These are phyloP conservation scores for Goniozus legneri DNA, from an alignment of 1,140 invertebrate genomes.

Conservation along the genomic window DNA sequence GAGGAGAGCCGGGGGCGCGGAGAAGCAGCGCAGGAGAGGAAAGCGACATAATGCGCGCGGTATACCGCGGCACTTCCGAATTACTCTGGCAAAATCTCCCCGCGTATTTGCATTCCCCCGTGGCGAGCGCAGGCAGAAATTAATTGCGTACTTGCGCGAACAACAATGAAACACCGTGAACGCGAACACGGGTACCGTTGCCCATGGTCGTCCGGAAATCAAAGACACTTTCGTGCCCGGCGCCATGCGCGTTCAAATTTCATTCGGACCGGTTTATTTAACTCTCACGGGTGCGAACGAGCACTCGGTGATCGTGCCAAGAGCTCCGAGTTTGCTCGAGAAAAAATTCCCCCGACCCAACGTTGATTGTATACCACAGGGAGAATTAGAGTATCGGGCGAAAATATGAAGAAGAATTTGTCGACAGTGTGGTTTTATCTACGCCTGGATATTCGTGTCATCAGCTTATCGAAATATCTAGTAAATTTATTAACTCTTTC, in stretches of 20 bases:
- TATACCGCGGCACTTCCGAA: conserved; percentile 49
- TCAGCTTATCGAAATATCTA: too few species aligned
- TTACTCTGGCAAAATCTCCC: conserved; percentile 48
- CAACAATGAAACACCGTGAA: conserved; percentile 43
- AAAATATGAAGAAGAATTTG: too few species aligned
- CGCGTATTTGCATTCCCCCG: conserved; percentile 47
- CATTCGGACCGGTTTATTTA: conserved; percentile 19
- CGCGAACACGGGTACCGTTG: conserved; percentile 15
- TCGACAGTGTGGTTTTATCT: too few species aligned
- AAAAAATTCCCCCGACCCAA: too few species aligned
- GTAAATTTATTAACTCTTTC: too few species aligned
- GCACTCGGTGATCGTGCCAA: too few species aligned
- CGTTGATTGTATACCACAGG: too few species aligned
- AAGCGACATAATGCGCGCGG: conserved; percentile 46
- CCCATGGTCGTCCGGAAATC: conserved; percentile 37
- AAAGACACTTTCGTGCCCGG: conserved; percentile 39
- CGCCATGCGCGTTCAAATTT: conserved; percentile 20
- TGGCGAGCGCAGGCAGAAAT: conserved; percentile 45
- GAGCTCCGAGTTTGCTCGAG: too few species aligned
- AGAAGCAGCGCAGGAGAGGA: conserved; percentile 21
- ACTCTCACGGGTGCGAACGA: too few species aligned
- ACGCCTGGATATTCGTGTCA: too few species aligned
- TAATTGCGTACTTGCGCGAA: conserved; percentile 48
- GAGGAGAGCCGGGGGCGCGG: not conserved
- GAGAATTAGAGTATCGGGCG: too few species aligned